Evolutionary conservation across 2,113 vertebrate species (phyloP), one percentile per base, ranked within the genome.

Genomic region (Vanacampus margaritifer): DNA sequence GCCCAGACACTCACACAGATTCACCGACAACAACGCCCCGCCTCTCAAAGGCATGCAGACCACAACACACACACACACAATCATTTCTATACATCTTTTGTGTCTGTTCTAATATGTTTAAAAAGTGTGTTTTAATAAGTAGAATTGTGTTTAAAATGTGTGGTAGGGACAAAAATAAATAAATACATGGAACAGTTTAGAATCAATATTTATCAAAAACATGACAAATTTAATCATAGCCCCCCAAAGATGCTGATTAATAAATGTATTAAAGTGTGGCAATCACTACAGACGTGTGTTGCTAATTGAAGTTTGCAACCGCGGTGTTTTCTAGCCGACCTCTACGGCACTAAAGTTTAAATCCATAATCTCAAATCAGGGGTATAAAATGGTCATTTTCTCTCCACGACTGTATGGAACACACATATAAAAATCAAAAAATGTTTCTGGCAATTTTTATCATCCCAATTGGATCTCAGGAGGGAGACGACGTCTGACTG

Each of bases 381-480:
- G 65, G 35, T 61, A 62, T 62, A 21, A 39, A 64, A 46, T 59
- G 37, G 17, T 58, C 28, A 13, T 54, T 26, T 54, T 51, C 48
- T 51, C 21, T 21, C 2, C 17, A 51, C 19, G 2, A 51, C 48
- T 50, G 21, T 51, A 70, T 41, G 63, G 28, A 71, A 50, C 2
- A 56, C 63, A 74, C 19, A 76, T 6, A 67, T 65, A 45, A 67
- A 72, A 69, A 32, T 6, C 24, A 1, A n/a, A 39, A 37, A 39
- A 37, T 61, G 23, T 56, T 35, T 72, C 71, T 67, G 14, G 16
- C 62, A n/a, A 60, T 71, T 75, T 68, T 77, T 69, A 78, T 83
- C 56, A 63, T 74, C 69, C 46, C 65, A 67, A 72, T 70, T 64
- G n/a, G 37, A 81, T 82, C 76, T 68, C 71, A 51, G 66, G 69